Evolutionary conservation across 2,113 vertebrate species (phyloP), one percentile per base, ranked within the genome.

Genomic region (Podilymbus podiceps): DNA sequence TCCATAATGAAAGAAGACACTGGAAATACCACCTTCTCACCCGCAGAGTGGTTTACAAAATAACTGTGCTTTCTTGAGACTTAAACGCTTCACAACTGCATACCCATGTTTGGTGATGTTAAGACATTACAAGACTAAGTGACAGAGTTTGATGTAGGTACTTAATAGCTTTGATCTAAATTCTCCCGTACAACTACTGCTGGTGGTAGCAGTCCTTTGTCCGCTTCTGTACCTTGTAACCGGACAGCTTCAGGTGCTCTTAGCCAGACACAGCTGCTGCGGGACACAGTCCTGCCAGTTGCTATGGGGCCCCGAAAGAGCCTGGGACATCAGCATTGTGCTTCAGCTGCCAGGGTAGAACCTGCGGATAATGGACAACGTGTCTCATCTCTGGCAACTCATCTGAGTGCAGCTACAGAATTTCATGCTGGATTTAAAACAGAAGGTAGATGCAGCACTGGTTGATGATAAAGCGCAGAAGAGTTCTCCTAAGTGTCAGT

Each of bases 281-380:
- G 33, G 49, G 40, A 76, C 1, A 1, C 7, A 9, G n/a, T 42
- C 89, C 46, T 64, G 30, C 19, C 5, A 83, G 59, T 79, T 75
- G 56, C 13, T 58, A 8, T 38, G 21, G n/a, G 22, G 40, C 30
- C 33, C 44, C 23, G 47, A 3, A 50, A 24, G 15, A 13, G 5
- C 11, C 35, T 0, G 0, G 64, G 50, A 28, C 22, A 15, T 50
- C 68, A 38, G 25, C 11, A 7, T 1, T 38, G 42, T 47, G 38
- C 81, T 85, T 55, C 87, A 78, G 52, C 68, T 77, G 42, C 31
- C 73, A 35, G 50, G 5, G 52, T 14, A 23, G 25, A 66, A 47
- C 33, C 1, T 6, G 28, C 18, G 69, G 24, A 5, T 21, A 25
- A 66, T 0, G 10, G 60, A 75, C 15, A 44, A 3, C 4, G 12